phyloP scores from a whole-genome alignment of 2,888 invertebrate genomes.

The Cheilosia vulpina region DNA sequence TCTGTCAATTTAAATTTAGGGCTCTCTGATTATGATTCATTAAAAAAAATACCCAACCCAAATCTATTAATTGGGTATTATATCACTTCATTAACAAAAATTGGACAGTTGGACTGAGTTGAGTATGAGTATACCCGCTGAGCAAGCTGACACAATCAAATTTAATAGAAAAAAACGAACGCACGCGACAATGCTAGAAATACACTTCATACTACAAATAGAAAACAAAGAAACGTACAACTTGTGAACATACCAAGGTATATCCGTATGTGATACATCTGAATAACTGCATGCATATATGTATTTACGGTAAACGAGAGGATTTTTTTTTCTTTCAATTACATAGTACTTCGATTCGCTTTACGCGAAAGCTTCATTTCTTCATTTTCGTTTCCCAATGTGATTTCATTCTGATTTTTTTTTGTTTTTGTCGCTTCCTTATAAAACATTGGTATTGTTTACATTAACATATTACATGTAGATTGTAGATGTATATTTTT shows the following conservation, averaged over 20 bases:
- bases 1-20: neutral
- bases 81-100: constrained; percentile 16
- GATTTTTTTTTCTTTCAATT: constrained; percentile 8
- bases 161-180: neutral
- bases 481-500: neutral
- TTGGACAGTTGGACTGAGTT: constrained; percentile 1
- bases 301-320: neutral
- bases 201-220: neutral
- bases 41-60: neutral
- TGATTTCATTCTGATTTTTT: constrained; percentile 29
- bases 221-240: constrained; percentile 18
- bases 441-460: constrained; percentile 23
- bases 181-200: constrained; percentile 5
- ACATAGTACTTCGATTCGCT: constrained; percentile 22
- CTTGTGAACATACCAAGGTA: neutral
- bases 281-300: neutral
- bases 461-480: constrained; percentile 8
- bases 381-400: constrained; percentile 13
- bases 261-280: neutral
- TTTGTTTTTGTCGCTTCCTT: neutral
- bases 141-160: neutral
- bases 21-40: constrained; percentile 10
- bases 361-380: constrained; percentile 17
- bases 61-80: neutral
- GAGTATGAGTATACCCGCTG: neutral